phyloP scores from a whole-genome alignment of 2,797 vertebrate genomes.

The Selene dorsalis region DNA sequence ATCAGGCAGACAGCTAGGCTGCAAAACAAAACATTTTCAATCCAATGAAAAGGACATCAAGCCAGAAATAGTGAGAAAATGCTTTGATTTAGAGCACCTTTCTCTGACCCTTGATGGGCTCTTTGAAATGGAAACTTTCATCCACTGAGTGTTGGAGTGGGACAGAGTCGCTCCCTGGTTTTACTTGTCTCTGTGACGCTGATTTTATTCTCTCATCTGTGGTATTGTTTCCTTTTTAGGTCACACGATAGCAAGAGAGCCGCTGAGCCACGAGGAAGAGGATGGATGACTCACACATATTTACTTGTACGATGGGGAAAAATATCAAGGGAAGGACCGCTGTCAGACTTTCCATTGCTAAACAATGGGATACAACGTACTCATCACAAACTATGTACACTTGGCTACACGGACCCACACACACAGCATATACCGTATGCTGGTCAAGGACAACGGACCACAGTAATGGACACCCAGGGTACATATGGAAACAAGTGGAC shows the following conservation, averaged over 20 bases:
- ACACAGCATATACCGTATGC: conserved; percentile 46
- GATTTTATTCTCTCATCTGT: conserved; percentile 54
- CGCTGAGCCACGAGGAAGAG: conserved; percentile 63
- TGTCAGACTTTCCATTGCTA: conserved; percentile 67
- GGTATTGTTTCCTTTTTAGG: conserved; percentile 81
- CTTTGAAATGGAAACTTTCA: conserved; percentile 41
- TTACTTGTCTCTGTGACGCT: conserved; percentile 51
- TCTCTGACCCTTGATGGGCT: conserved; percentile 42
- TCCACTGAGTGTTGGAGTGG: conserved; percentile 16
- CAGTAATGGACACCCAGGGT: conserved; percentile 65
- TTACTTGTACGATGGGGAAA: conserved; percentile 61
- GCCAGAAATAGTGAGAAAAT: conserved; percentile 26
- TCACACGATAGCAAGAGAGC: conserved; percentile 93
- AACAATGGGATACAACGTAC: conserved; percentile 67
- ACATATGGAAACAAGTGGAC: conserved; percentile 58
- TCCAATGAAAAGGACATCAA: conserved; percentile 23
- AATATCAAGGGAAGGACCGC: conserved; percentile 60
- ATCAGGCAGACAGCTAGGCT: conserved; percentile 40
- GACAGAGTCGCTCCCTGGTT: conserved; percentile 37
- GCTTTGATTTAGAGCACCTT: conserved; percentile 41
- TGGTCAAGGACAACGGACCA: conserved; percentile 58
- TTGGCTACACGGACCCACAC: conserved; percentile 48
- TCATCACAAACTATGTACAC: conserved; percentile 54
- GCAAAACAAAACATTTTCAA: conserved; percentile 46
- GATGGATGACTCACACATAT: conserved; percentile 74